phyloP scores from a whole-genome alignment of 2,888 invertebrate species.

The Microctonus brassicae region DNA sequence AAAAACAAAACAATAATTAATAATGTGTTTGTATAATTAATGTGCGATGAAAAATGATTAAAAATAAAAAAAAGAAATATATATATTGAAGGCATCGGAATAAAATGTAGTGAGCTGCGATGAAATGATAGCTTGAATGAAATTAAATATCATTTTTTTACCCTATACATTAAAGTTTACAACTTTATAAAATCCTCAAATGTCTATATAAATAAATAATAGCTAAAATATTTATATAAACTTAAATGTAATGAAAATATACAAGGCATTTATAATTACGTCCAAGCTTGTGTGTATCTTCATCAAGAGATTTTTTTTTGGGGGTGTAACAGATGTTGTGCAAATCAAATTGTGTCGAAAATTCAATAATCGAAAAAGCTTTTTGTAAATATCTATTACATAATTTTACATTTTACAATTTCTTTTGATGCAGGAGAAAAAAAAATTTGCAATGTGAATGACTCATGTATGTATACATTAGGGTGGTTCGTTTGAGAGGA shows the following conservation, averaged over 20 bases:
- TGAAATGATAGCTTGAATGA: constrained; percentile 10
- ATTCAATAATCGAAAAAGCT: constrained; percentile 9
- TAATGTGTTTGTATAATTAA: not conserved
- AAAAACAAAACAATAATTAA: too few relatives aligned
- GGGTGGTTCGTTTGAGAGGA: too few relatives aligned
- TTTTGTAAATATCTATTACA: too few relatives aligned
- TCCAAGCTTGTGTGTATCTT: not conserved
- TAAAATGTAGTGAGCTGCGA: constrained; percentile 26
- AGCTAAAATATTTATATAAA: too few relatives aligned
- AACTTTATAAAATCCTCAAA: too few relatives aligned
- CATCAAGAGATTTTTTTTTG: not conserved
- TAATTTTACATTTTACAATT: not conserved
- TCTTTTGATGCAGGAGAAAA: not conserved
- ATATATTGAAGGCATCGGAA: constrained; percentile 2
- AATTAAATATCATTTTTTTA: constrained; percentile 19
- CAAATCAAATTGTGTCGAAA: not conserved
- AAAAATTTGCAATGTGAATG: too few relatives aligned
- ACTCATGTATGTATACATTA: too few relatives aligned
- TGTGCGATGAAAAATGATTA: not conserved
- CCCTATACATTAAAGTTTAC: too few relatives aligned
- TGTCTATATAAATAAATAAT: too few relatives aligned
- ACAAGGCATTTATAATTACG: not conserved
- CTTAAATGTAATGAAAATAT: not conserved
- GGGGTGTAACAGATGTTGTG: not conserved
- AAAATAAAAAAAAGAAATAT: constrained; percentile 12